Base-by-base conservation (phyloP, 2,113 vertebrate species). In the Bufo bufo region DNA sequence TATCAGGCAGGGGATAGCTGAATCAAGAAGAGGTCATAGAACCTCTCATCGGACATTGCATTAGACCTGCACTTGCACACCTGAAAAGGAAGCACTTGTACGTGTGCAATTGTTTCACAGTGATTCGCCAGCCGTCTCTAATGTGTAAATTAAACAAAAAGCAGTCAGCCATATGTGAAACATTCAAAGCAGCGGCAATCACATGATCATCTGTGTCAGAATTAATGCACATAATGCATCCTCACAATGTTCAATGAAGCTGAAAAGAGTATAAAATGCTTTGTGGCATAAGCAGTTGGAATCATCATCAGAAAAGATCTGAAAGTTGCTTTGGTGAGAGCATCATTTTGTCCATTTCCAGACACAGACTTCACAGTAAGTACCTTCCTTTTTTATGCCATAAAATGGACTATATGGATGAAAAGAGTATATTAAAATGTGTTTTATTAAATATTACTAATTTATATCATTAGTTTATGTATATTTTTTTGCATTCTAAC, bases 221-320 rank as follows among this genome's bases (percentile, higher is more conserved):
- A 84, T 63, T 84, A 88, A 88, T 88, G 87, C 49, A 69, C 58
- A 66, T 43, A 88, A 88, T 88, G 87, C 87, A 84, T 78, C 74
- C 82, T 84, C 81, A 77, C 87, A 93, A 92, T 93, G 91, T 92
- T 94, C 93, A 95, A 89, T 93, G 92, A 92, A 92, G 90, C 93
- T 92, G 92, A 92, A 93, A 94, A 92, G 90, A 90, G 74, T 91
- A 95, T 95, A 96, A 91, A 95, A 91, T 90, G 90, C 93, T 85
- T 88, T 66, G 90, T 45, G 52, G 89, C 49, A 90, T 72, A 90
- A 85, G 89, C 92, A 92, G 90, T 89, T 82, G 90, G 74, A 84
- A 93, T 95, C 93, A 92, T 90, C 93, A 88, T 91, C 91, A 85
- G 86, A 90, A 92, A 92, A 92, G 89, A 91, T 90, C 86, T 80